Evolutionary conservation across 2,888 invertebrate species (phyloP).

Genomic region (Acrocera orbiculus): DNA sequence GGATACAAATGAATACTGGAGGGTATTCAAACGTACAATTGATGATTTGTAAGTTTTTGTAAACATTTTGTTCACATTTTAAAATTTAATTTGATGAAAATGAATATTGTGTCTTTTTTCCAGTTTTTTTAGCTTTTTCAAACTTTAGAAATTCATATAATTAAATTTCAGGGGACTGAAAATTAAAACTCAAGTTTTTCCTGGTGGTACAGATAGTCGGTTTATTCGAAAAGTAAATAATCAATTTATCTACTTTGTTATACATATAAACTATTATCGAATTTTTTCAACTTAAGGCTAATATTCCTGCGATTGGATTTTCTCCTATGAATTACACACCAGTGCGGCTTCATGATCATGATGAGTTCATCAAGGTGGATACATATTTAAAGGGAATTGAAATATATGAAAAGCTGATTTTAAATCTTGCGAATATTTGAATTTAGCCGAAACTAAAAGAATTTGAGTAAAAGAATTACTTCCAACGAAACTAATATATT

Average conservation of each 20-base stretch:
- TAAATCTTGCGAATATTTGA: constrained; percentile 20
- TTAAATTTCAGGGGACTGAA: constrained; percentile 42
- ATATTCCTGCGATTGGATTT: constrained; percentile 69
- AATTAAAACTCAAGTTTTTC: constrained; percentile 57
- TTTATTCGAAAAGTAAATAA: constrained; percentile 59
- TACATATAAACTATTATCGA: no score
- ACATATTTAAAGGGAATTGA: constrained; percentile 64
- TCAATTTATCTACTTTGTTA: no score
- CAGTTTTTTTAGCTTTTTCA: constrained; percentile 4
- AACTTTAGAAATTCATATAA: no score
- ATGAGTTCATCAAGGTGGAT: constrained; percentile 60
- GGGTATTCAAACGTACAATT: constrained; percentile 44
- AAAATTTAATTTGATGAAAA: no score
- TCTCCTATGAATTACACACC: constrained; percentile 71
- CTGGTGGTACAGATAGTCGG: constrained; percentile 81
- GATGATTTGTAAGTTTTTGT: constrained; percentile 46
- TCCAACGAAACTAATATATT: no score
- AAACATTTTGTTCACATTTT: no score
- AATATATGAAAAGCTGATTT: constrained; percentile 36
- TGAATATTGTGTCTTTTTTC: no score
- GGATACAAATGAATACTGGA: constrained; percentile 50
- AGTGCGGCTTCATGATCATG: constrained; percentile 67
- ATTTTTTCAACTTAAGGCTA: no score
- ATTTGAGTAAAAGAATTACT: no score
- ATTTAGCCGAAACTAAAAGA: no score